Conservation (phyloP, 2,888 invertebrate genomes). For the Hofmannophila pseudospretella region DNA sequence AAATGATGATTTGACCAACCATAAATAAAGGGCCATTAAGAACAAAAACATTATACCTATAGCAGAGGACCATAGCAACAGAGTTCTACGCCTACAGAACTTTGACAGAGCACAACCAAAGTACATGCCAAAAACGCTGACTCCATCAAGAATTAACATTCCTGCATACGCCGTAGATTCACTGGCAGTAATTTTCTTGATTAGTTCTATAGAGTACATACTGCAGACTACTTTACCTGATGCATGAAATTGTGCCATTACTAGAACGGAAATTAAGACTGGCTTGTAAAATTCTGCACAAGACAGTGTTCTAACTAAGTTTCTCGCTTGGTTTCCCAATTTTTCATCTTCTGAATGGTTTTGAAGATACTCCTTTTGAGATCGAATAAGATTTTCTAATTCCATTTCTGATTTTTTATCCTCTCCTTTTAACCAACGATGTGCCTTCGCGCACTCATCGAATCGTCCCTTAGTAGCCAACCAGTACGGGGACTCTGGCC, state of each 20-base stretch:
- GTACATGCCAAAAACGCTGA: conserved; percentile 51
- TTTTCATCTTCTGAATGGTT: conserved; percentile 10
- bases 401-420: conserved; percentile 15
- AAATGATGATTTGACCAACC: conserved; percentile 28
- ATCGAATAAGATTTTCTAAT: conserved; percentile 15
- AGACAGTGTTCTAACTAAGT: conserved; percentile 17
- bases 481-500: conserved; percentile 26
- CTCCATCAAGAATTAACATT: conserved; percentile 51
- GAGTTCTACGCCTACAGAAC: conserved; percentile 36
- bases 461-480: conserved; percentile 19
- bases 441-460: conserved; percentile 20
- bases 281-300: conserved; percentile 34
- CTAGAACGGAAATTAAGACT: conserved; percentile 14
- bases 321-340: conserved; percentile 14
- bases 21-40: conserved; percentile 41
- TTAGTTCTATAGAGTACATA: conserved; percentile 44
- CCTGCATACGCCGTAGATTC: conserved; percentile 41
- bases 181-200: conserved; percentile 36
- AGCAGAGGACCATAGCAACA: conserved; percentile 35
- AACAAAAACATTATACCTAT: conserved; percentile 40
- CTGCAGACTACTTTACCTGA: conserved; percentile 34
- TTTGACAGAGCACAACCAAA: conserved; percentile 40
- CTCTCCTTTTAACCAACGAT: conserved; percentile 16
- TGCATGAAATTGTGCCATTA: not conserved
- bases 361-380: conserved; percentile 19